Evolutionary conservation across 2,888 invertebrate species (phyloP).

Genomic region (Drosophila monieri): DNA sequence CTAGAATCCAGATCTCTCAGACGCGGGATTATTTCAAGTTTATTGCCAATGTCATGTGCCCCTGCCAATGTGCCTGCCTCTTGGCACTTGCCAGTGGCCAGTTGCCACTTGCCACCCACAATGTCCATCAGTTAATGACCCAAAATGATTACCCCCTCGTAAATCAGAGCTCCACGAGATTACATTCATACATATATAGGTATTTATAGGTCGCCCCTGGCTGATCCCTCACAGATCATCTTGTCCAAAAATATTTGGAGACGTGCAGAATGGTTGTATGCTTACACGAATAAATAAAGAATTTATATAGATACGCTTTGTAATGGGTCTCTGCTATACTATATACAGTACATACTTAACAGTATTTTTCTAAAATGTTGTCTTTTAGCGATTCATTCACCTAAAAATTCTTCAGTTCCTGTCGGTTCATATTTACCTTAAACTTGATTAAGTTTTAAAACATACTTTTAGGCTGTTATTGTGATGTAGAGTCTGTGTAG

Average conservation of each 20-base stretch:
- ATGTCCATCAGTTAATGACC: constrained; percentile 23
- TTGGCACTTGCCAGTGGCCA: background rate
- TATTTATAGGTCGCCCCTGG: background rate
- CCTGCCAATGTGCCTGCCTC: constrained; percentile 18
- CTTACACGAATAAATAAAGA: background rate
- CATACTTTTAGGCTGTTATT: background rate
- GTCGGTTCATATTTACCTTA: background rate
- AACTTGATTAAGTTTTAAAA: background rate
- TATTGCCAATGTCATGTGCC: constrained; percentile 41
- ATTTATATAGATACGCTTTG: background rate
- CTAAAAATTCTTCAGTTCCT: background rate
- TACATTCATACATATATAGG: too few species aligned
- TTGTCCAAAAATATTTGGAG: constrained; percentile 1
- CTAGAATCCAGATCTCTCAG: constrained; percentile 6
- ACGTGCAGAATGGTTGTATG: background rate
- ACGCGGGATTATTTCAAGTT: constrained; percentile 13
- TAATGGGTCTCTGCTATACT: background rate
- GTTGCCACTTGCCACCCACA: constrained; percentile 17
- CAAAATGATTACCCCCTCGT: constrained; percentile 16
- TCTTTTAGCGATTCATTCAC: too few species aligned
- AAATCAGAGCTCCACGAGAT: constrained; percentile 7
- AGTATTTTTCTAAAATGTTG: background rate
- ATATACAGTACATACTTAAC: background rate
- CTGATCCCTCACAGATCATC: constrained; percentile 1
- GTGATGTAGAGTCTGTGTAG: background rate